Evolutionary conservation across 2,888 invertebrate species (phyloP), one percentile per base, ranked within the genome.

Genomic region (Pterobdella sp.): DNA sequence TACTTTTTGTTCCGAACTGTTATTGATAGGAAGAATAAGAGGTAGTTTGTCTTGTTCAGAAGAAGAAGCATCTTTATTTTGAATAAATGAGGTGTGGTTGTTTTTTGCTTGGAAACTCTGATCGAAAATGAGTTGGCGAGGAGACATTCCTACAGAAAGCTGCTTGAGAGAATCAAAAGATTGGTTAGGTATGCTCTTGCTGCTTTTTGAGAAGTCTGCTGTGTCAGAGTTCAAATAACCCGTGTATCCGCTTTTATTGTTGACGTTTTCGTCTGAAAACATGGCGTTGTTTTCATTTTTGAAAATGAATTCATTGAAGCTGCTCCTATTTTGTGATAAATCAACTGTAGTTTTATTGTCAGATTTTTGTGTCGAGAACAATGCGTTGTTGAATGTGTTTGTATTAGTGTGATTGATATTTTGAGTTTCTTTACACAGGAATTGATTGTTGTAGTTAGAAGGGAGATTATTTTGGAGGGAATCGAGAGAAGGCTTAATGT

Each of bases 141-240:
- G n/a, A 4, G 18, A 26, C 14, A 26, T 56, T 4, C 14, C 60
- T 18, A 4, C 60, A 18, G 60, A 56, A 3, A 3, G 14, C n/a
- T 56, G 60, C n/a, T 56, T 56, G 60, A 56, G n/a, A n/a, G 60
- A n/a, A 22, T 56, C 60, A 26, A 56, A 56, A 3, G 60, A 22
- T n/a, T 3, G 7, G 3, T 56, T 22, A 22, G n/a, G 4, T 22
- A 18, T 7, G 60, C 26, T 22, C 60, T 56, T 56, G n/a, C n/a
- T 3, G n/a, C 14, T 26, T 22, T 56, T 56, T 22, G n/a, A 26
- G n/a, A 26, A 56, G 14, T 56, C 60, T 56, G 60, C 26, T 22
- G 10, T 26, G n/a, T 22, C 60, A 26, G 60, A 56, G 60, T 22
- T 26, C n/a, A 56, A 56, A 26, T 56, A 56, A 26, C n/a, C n/a